Evolutionary conservation across 2,113 vertebrate species (phyloP), one percentile per base, ranked within the genome.

Genomic region (Panthera leo): DNA sequence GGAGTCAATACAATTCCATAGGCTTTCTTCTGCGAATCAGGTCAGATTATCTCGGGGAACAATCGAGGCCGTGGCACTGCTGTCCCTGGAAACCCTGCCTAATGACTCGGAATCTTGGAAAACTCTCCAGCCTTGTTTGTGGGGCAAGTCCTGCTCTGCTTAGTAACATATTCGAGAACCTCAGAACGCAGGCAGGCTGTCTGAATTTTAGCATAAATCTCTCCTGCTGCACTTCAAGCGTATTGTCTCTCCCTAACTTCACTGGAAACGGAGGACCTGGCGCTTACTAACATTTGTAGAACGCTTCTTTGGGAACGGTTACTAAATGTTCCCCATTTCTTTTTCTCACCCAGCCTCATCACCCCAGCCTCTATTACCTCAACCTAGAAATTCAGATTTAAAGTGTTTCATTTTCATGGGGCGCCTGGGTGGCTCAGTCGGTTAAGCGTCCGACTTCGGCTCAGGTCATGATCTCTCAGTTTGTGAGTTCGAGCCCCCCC

Each of bases 11-110:
- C 18, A 27, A 92, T 71, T 85, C 68, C 73, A 89, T 61, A 90
- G 87, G 53, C 11, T 88, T 96, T 73, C 75, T 91, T 68, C 1
- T 67, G 2, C 25, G 80, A 80, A 63, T 82, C 75, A 65, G 95
- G 90, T 91, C 80, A 92, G 51, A 83, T 95, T 21, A 63, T 63
- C 42, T 19, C 34, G 34, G 80, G 82, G 65, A 79, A 84, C 65
- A 82, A 58, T 7, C 45, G 18, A 45, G 42, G 34, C 65, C 29
- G 58, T 79, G 76, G 63, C 68, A 89, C 23, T 51, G 73, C 90
- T 67, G 55, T 89, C 83, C 75, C 84, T 85, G 45, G 85, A 98
- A 97, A 96, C 61, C 42, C 34, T 88, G 85, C 70, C 42, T 75
- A 75, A 53, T 83, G 75, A 90, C 15, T 42, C 1, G 21, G n/a